Evolutionary conservation across 1,140 invertebrate species (phyloP).

Genomic region (Helicoverpa armigera): DNA sequence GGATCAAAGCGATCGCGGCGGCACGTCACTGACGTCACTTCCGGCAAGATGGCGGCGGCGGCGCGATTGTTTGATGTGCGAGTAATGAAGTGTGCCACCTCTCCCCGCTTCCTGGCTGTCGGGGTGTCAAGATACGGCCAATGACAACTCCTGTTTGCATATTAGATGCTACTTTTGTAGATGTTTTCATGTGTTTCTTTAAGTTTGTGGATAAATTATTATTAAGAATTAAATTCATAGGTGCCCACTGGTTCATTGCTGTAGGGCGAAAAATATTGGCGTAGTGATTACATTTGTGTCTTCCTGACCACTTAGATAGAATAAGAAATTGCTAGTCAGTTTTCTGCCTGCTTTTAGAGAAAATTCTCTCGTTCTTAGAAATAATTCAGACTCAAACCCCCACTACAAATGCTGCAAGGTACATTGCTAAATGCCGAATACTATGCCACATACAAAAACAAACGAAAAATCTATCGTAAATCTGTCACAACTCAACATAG

Average conservation of each 20-base stretch:
- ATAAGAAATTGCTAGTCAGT: too few species aligned
- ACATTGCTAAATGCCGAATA: background rate
- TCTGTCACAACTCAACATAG: conserved; percentile 23
- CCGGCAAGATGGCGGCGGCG: conserved; percentile 82
- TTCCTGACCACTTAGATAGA: too few species aligned
- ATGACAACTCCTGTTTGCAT: conserved; percentile 71
- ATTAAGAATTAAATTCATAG: too few species aligned
- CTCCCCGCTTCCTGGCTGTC: conserved; percentile 78
- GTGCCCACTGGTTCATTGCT: too few species aligned
- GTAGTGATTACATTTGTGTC: too few species aligned
- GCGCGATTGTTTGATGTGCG: conserved; percentile 84
- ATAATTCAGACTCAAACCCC: background rate
- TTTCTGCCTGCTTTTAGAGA: too few species aligned
- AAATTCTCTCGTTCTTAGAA: too few species aligned
- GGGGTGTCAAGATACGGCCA: conserved; percentile 78
- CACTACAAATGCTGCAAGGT: too few species aligned
- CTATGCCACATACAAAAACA: background rate
- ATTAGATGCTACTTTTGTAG: conserved; percentile 65
- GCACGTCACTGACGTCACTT: conserved; percentile 81
- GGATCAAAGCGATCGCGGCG: conserved; percentile 80
- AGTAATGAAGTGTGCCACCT: conserved; percentile 84
- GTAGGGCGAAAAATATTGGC: too few species aligned
- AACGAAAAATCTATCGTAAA: conserved; percentile 21
- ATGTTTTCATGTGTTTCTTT: conserved; percentile 27
- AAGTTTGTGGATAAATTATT: background rate